These are phyloP conservation scores for Pipra filicauda DNA, from an alignment of 2,113 vertebrate species.

Conservation along the genomic window DNA sequence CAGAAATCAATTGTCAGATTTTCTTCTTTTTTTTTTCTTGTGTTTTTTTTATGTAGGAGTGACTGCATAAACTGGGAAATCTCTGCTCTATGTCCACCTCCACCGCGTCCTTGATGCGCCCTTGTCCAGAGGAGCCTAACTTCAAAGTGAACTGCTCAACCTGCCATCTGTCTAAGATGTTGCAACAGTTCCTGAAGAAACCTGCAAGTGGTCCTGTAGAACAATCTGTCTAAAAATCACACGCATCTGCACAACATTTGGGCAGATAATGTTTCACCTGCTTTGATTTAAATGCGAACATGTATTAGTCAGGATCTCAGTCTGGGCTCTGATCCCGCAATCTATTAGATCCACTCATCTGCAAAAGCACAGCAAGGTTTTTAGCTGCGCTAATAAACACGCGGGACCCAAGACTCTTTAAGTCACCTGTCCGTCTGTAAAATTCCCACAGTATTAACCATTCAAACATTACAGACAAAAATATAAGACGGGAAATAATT, in stretches of 20 bases:
- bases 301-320: background rate
- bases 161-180: background rate
- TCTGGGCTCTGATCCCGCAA: background rate
- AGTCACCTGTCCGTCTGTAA: background rate
- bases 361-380: background rate
- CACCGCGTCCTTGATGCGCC: background rate
- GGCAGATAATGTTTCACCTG: background rate
- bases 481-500: background rate
- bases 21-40: background rate
- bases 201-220: background rate
- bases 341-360: background rate
- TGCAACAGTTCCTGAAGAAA: background rate
- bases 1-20: background rate
- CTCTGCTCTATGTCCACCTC: background rate
- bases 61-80: background rate
- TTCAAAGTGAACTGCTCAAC: background rate
- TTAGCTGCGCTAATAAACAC: background rate
- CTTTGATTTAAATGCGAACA: background rate
- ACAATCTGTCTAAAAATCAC: background rate
- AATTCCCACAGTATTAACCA: background rate
- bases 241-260: background rate
- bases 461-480: background rate
- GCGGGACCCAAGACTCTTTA: background rate
- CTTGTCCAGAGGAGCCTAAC: background rate
- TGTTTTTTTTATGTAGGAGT: background rate